These are phyloP conservation scores for Glossosoma conforme DNA, from an alignment of 1,140 invertebrate genomes.

Conservation along the genomic window DNA sequence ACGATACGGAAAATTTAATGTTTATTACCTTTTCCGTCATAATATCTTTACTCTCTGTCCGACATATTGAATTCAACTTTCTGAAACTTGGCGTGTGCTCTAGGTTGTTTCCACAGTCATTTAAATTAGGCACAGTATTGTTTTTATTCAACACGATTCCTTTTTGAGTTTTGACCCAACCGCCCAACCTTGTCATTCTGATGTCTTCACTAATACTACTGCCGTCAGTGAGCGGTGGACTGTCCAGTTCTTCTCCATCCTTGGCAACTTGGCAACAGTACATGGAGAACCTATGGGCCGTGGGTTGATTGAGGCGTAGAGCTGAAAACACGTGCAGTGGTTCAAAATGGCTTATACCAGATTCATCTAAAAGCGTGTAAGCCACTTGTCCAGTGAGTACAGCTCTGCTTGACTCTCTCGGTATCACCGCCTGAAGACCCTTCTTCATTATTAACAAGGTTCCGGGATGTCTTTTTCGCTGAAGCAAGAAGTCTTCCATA, in stretches of 20 bases:
- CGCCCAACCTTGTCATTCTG: slow-evolving; percentile 43
- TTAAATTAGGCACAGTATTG: slow-evolving; percentile 40
- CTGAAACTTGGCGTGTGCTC: slow-evolving; percentile 47
- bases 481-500: slow-evolving; percentile 69
- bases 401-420: slow-evolving; percentile 64
- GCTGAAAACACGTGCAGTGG: slow-evolving; percentile 69
- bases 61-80: slow-evolving; percentile 20
- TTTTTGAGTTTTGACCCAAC: slow-evolving; percentile 40
- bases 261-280: slow-evolving; percentile 57
- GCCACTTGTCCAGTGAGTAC: slow-evolving; percentile 70
- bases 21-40: too few relatives aligned
- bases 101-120: slow-evolving; percentile 29
- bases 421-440: slow-evolving; percentile 71
- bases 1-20: too few relatives aligned
- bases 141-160: slow-evolving; percentile 42
- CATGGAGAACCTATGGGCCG: slow-evolving; percentile 60
- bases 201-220: slow-evolving; percentile 44
- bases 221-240: slow-evolving; percentile 42
- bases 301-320: slow-evolving; percentile 58
- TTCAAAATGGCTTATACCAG: slow-evolving; percentile 70
- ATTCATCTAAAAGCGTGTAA: slow-evolving; percentile 72
- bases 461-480: slow-evolving; percentile 52
- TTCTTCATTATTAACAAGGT: slow-evolving; percentile 71
- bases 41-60: slow-evolving; percentile 16
- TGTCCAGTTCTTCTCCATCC: slow-evolving; percentile 47